These are phyloP conservation scores for Lepidocolaptes lacrymiger DNA, from an alignment of 2,797 vertebrate species.

Conservation along the genomic window DNA sequence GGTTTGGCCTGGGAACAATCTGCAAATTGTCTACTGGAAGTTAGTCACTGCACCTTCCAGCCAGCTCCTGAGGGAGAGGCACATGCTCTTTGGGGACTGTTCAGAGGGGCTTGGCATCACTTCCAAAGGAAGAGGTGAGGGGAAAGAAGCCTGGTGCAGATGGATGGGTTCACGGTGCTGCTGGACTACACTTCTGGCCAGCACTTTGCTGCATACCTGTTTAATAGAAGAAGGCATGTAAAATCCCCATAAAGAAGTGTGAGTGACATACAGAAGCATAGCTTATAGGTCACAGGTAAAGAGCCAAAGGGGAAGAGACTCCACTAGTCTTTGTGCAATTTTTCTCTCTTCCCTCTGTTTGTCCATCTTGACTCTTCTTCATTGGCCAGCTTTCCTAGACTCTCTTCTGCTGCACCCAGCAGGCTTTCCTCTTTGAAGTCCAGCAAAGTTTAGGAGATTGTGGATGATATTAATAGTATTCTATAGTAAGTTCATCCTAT, in stretches of 20 bases:
- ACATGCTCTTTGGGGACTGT: fast-evolving
- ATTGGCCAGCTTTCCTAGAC: background rate
- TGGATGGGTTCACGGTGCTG: background rate
- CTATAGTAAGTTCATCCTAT: background rate
- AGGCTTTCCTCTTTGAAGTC: background rate
- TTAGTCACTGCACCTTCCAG: background rate
- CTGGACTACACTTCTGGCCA: background rate
- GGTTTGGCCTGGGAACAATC: background rate
- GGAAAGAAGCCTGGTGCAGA: background rate
- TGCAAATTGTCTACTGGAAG: background rate
- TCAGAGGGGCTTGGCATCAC: background rate
- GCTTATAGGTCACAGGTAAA: background rate
- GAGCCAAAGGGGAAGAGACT: background rate
- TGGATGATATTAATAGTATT: background rate
- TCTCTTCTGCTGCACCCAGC: background rate
- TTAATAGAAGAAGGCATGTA: background rate
- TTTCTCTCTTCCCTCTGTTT: background rate
- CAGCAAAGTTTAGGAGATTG: background rate
- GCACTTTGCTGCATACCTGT: background rate
- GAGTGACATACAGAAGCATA: background rate
- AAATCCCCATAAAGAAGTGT: background rate
- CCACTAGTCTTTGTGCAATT: background rate
- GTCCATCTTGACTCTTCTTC: background rate
- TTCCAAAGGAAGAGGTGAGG: background rate
- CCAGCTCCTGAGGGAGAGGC: background rate